Conservation (phyloP, 2,113 vertebrate genomes). For the Solea solea region DNA sequence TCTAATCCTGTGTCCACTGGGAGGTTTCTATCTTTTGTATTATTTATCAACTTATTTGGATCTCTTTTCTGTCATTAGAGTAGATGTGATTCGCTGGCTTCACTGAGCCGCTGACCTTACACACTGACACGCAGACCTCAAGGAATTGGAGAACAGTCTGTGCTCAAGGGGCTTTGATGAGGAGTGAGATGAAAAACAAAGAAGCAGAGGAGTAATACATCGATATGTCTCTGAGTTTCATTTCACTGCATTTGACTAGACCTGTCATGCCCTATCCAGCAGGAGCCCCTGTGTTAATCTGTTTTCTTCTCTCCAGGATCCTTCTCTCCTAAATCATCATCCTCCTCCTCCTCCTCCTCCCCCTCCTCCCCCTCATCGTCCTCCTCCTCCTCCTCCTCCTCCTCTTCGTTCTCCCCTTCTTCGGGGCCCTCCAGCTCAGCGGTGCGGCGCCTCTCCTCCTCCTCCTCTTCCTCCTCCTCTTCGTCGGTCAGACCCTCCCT, state of each 20-base stretch:
- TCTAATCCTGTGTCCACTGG: neutral
- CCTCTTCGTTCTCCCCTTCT: slow-evolving; percentile 76
- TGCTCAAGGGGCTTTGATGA: slow-evolving; percentile 28
- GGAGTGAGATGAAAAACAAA: slow-evolving; percentile 70
- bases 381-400: slow-evolving; percentile 81
- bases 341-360: slow-evolving; percentile 78
- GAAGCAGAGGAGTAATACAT: slow-evolving; percentile 41
- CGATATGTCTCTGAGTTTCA: slow-evolving; percentile 72
- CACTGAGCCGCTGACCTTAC: slow-evolving; percentile 24
- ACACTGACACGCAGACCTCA: slow-evolving; percentile 22
- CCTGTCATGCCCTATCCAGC: slow-evolving; percentile 45
- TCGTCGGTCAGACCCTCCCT: slow-evolving; percentile 84
- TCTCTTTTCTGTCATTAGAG: too few species aligned
- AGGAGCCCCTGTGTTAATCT: slow-evolving; percentile 77
- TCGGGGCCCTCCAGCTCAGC: slow-evolving; percentile 78
- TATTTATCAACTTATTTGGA: neutral
- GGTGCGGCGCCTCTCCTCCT: slow-evolving; percentile 73
- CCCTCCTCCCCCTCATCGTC: slow-evolving; percentile 77
- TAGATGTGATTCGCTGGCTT: slow-evolving; percentile 22
- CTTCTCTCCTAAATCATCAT: slow-evolving; percentile 67
- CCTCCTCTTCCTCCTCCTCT: slow-evolving; percentile 83
- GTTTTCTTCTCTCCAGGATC: slow-evolving; percentile 78
- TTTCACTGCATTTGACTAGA: slow-evolving; percentile 59
- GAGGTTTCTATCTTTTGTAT: neutral
- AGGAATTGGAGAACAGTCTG: slow-evolving; percentile 32